Conservation (phyloP, 2,888 invertebrate genomes). For the Yponomeuta sedellus region DNA sequence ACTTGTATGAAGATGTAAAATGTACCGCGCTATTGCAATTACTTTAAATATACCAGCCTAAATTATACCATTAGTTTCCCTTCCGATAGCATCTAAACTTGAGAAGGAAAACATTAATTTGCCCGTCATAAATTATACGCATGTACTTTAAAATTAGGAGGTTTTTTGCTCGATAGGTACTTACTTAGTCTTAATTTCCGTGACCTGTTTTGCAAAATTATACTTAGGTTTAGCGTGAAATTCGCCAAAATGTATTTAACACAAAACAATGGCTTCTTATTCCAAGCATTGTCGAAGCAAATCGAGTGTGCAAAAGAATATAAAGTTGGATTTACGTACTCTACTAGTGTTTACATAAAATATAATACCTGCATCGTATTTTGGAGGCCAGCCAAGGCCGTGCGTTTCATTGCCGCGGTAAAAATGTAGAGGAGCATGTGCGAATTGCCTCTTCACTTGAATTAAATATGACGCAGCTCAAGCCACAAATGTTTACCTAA, state of each 20-base stretch:
- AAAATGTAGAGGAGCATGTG: constrained; percentile 10
- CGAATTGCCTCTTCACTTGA: constrained; percentile 9
- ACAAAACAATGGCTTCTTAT: too few relatives aligned
- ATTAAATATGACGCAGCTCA: background rate
- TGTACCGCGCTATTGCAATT: background rate
- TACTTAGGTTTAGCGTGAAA: too few relatives aligned
- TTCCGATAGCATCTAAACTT: background rate
- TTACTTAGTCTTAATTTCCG: background rate
- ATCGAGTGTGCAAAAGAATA: background rate
- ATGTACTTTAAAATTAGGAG: background rate
- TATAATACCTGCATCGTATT: constrained; percentile 29
- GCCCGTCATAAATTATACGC: background rate
- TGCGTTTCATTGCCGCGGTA: constrained; percentile 37
- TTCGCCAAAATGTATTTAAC: background rate
- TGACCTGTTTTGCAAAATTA: constrained; percentile 1
- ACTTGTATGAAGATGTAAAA: background rate
- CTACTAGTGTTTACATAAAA: constrained; percentile 7
- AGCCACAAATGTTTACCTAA: background rate
- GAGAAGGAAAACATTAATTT: constrained; percentile 9
- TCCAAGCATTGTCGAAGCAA: background rate
- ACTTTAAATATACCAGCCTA: background rate
- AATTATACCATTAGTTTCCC: background rate
- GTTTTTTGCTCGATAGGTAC: background rate
- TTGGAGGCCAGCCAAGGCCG: constrained; percentile 55
- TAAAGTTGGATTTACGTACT: background rate